Evolutionary conservation across 2,888 invertebrate species (phyloP), one percentile per base, ranked within the genome.

Genomic region (Eilema griseolum): DNA sequence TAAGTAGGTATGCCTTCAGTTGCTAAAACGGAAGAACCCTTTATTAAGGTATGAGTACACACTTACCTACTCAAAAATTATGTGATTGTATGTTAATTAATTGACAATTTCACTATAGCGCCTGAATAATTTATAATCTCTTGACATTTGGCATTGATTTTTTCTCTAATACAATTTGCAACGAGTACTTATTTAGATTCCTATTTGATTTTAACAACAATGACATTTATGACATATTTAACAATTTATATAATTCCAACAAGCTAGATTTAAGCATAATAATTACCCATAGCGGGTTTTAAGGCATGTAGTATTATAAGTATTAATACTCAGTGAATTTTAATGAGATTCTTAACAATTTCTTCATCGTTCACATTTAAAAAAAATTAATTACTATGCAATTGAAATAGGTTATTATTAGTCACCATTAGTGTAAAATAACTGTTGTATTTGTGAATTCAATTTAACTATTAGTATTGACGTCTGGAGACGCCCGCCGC

Each of bases 261-360:
- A 52, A 52, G 52, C 52, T 52, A 52, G 52, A 52, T 52, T 46
- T 52, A 52, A 52, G 52, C 41, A 41, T 41, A 52, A 52, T n/a
- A 52, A 52, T 52, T 7, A 52, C 52, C 52, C n/a, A 52, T 8
- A n/a, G 46, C 10, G n/a, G 52, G 52, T n/a, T 52, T n/a, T n/a
- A 46, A 46, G 46, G 46, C 46, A 46, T 46, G 20, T 46, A 20
- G 1, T 46, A n/a, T n/a, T 10, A 8, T 20, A n/a, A 52, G 2
- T n/a, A 52, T 20, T 10, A 2, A n/a, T n/a, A 52, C n/a, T 52
- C 52, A n/a, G 52, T 46, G 8, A 20, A 20, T 52, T 52, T 20
- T n/a, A 52, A 52, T 10, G 52, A 52, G 52, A 52, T 52, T 52
- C 52, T 52, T 52, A 10, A 52, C 1, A 52, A n/a, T 20, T n/a